These are phyloP conservation scores for Rhincodon typus DNA, from an alignment of 2,797 vertebrate species.

Conservation along the genomic window DNA sequence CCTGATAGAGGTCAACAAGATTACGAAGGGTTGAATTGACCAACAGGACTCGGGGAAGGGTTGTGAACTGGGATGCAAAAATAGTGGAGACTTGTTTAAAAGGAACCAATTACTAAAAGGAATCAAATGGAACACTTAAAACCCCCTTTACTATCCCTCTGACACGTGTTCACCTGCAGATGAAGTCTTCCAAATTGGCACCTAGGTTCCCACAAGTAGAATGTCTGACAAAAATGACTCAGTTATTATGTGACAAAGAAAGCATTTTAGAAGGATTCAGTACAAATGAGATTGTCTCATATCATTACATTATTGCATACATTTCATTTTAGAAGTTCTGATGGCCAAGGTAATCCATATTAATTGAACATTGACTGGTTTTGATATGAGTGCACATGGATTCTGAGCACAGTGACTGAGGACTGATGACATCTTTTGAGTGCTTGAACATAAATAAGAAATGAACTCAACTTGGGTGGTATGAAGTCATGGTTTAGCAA, in stretches of 20 bases:
- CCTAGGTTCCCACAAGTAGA: background rate
- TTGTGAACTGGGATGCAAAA: background rate
- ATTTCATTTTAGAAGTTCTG: background rate
- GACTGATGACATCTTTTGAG: background rate
- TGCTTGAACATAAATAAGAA: slow-evolving; percentile 16
- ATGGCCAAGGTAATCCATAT: background rate
- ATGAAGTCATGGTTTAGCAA: slow-evolving; percentile 1
- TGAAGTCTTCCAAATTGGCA: background rate
- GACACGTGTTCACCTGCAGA: background rate
- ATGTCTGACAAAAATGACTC: background rate
- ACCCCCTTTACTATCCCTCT: background rate
- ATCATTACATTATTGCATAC: background rate
- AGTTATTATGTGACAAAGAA: background rate
- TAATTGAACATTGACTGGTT: background rate
- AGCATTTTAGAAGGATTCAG: background rate
- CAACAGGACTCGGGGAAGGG: background rate
- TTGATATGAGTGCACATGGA: background rate
- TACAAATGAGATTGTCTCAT: background rate
- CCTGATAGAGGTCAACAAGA: background rate
- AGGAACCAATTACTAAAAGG: background rate
- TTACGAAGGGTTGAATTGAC: background rate
- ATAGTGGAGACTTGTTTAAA: background rate
- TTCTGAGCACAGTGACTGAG: background rate
- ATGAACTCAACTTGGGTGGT: slow-evolving; percentile 29
- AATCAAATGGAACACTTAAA: background rate